Evolutionary conservation across 2,113 vertebrate species (phyloP), one percentile per base, ranked within the genome.

Genomic region (Macquaria ambigua): DNA sequence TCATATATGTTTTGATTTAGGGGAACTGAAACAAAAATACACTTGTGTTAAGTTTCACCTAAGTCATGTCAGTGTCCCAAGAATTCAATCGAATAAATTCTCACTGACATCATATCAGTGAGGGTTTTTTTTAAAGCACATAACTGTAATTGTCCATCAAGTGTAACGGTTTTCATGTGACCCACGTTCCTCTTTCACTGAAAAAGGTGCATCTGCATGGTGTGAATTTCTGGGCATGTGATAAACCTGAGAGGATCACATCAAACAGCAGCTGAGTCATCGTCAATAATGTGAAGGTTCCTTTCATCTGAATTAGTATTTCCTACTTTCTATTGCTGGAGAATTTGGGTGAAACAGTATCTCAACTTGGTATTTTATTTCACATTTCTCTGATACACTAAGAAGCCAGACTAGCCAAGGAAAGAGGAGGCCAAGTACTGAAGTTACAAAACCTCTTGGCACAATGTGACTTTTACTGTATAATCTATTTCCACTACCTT

Each of bases 111-210:
- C 31, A 41, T 15, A 18, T 41, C 15, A 20, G 4, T 34, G 3
- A 9, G n/a, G n/a, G 1, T 1, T 6, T 18, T 43, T 56, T 77
- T 85, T 63, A 21, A 66, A 67, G 55, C 6, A 18, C 10, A 46
- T 11, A 16, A 67, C 31, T 23, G 1, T 50, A 79, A 56, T 3
- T 55, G 7, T 48, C 8, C 46, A 6, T 64, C 52, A 43, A 77
- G 61, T 11, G 15, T 37, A 20, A 59, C 2, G 21, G 20, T 37
- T 81, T 83, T 48, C 12, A 74, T 34, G 62, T 77, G 55, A 85
- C 20, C 39, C 10, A 6, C 0, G 48, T 92, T 94, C 74, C 87
- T 87, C 83, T 91, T 91, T 89, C 78, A 43, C 31, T 6, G 18
- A 87, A 91, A 87, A 67, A 43, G 16, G 70, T 82, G 59, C 39